phyloP scores from a whole-genome alignment of 2,888 invertebrate species.

The Caenorhabditis imperialis region DNA sequence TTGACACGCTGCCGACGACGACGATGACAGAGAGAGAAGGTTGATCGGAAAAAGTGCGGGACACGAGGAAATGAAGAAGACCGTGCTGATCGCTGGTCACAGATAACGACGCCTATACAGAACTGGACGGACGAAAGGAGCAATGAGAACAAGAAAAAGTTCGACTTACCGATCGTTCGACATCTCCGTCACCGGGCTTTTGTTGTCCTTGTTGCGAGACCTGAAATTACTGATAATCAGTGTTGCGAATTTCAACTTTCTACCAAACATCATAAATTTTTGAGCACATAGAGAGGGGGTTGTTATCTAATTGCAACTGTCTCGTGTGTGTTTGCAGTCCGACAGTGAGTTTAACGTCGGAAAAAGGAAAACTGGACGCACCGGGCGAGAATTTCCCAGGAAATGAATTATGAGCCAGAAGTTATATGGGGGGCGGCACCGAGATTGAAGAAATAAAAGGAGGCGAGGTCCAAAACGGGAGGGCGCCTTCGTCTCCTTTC shows the following conservation, averaged over 20 bases:
- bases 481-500: not conserved
- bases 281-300: too few species aligned
- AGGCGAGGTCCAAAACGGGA: conserved; percentile 20
- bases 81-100: conserved; percentile 15
- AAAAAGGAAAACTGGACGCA: too few species aligned
- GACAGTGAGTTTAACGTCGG: too few species aligned
- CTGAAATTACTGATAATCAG: conserved; percentile 16
- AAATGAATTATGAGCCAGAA: too few species aligned
- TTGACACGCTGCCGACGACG: not conserved
- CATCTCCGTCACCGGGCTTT: conserved; percentile 47
- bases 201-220: conserved; percentile 43
- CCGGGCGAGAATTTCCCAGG: too few species aligned
- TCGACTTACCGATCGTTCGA: conserved; percentile 41
- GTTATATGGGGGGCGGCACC: too few species aligned
- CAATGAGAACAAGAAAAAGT: not conserved
- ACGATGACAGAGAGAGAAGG: not conserved
- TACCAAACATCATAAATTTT: too few species aligned
- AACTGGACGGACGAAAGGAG: not conserved
- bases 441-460: conserved; percentile 32
- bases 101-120: conserved; percentile 28
- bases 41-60: conserved; percentile 7
- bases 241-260: too few species aligned
- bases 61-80: conserved; percentile 4
- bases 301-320: too few species aligned
- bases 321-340: too few species aligned